These are phyloP conservation scores for Mythimna impura DNA, from an alignment of 2,888 invertebrate species.

Conservation along the genomic window DNA sequence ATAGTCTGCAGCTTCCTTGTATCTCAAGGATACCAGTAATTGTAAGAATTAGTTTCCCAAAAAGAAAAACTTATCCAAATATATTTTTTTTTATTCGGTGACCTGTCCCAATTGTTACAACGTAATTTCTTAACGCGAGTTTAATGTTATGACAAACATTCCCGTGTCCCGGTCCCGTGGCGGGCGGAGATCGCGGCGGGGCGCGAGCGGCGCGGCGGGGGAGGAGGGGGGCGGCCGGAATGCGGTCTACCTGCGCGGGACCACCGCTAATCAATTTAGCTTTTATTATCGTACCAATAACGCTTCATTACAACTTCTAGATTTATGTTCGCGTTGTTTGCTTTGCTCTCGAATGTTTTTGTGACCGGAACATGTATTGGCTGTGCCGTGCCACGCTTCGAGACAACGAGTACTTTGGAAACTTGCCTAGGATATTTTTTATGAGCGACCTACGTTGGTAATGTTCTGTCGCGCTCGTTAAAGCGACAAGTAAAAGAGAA, in stretches of 20 bases:
- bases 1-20: not conserved
- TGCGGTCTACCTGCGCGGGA: slow-evolving; percentile 89
- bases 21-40: not conserved
- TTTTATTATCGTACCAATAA: slow-evolving; percentile 89
- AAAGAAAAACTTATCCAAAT: not conserved
- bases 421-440: slow-evolving; percentile 75
- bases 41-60: not conserved
- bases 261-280: slow-evolving; percentile 90
- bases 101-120: slow-evolving; percentile 73
- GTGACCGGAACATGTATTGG: slow-evolving; percentile 71
- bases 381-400: slow-evolving; percentile 58
- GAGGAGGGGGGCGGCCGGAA: slow-evolving; percentile 76
- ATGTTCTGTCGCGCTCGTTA: slow-evolving; percentile 69
- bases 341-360: slow-evolving; percentile 74
- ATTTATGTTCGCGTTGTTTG: slow-evolving; percentile 81
- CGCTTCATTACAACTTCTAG: slow-evolving; percentile 86
- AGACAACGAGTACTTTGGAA: slow-evolving; percentile 68
- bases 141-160: slow-evolving; percentile 84
- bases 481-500: slow-evolving; percentile 69
- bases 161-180: slow-evolving; percentile 70
- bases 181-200: slow-evolving; percentile 56
- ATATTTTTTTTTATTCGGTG: slow-evolving; percentile 35
- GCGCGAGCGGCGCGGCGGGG: slow-evolving; percentile 61
- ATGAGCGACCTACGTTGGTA: slow-evolving; percentile 67
- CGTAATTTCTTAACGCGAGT: slow-evolving; percentile 74